A percentile compares a stretch with the other conserved stretches of the same genome.
phyloP scores from a whole-genome alignment of 2,888 invertebrate species.

The Agriopis aurantiaria region DNA sequence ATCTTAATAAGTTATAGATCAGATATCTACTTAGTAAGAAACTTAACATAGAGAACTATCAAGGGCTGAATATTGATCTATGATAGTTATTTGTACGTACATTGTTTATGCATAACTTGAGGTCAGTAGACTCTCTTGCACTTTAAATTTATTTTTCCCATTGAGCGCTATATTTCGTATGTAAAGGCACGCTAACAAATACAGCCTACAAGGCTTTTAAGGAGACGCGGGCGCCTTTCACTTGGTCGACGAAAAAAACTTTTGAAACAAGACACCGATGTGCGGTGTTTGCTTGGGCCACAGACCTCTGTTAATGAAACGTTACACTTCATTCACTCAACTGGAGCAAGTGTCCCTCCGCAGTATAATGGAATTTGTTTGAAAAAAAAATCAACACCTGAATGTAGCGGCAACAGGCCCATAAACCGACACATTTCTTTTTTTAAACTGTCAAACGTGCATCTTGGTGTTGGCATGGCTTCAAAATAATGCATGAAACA shows the following conservation, averaged over 20 bases:
- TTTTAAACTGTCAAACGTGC: conserved; percentile 15
- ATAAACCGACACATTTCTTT: conserved; percentile 6
- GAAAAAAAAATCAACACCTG: conserved; percentile 37
- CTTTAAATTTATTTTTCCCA: conserved; percentile 50
- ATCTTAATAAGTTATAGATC: background rate
- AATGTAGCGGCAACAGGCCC: conserved; percentile 29
- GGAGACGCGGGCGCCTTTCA: conserved; percentile 80
- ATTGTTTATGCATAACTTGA: conserved; percentile 1
- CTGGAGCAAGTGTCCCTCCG: conserved; percentile 63
- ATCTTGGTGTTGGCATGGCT: background rate
- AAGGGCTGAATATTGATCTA: background rate
- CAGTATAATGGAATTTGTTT: conserved; percentile 53
- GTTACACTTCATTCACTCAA: conserved; percentile 78
- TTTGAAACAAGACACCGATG: conserved; percentile 80
- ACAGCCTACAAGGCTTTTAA: conserved; percentile 80
- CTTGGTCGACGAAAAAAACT: conserved; percentile 69
- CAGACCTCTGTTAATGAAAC: conserved; percentile 75
- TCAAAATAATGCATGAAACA: conserved; percentile 19
- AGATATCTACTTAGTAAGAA: background rate
- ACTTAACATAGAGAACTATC: background rate
- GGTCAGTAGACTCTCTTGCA: conserved; percentile 21
- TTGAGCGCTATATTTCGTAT: conserved; percentile 65
- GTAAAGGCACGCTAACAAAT: conserved; percentile 73
- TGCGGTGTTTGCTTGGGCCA: conserved; percentile 67
- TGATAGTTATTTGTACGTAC: background rate